Base-by-base conservation (phyloP, 2,797 vertebrate species). In the Enteromius fasciolatus region DNA sequence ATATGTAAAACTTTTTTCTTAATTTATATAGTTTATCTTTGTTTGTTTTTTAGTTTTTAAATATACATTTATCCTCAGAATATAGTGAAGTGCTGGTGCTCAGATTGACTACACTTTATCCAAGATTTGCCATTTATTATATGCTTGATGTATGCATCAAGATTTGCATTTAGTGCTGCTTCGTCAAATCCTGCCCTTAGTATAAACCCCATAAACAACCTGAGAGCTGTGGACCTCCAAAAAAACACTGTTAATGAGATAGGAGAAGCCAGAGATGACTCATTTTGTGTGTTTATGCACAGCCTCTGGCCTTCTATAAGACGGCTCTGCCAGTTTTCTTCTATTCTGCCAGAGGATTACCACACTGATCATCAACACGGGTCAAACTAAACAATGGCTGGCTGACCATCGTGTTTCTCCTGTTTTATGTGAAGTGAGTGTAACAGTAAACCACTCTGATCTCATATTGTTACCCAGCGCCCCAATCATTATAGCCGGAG, bases 391-490 rank as follows among this genome's bases (percentile, higher is more conserved):
- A 89, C 85, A 90, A 88, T 83, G 85, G 79, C 84, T 81, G 78
- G 14, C 18, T 84, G 85, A 78, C 85, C 76, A 79, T 90, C 83
- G 83, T 82, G 80, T 90, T 90, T 86, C 87, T 87, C 85, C 87
- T 76, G 80, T 90, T 93, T 93, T 89, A 92, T 91, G 84, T 90
- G 87, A 93, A 90, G 84, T 80, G 88, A 92, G 88, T 80, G 86
- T 88, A 88, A 87, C 14, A 50, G 87, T 89, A 93, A 91, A 92
- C 91, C 88, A 87, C 86, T 89, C 87, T 90, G 89, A 93, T 93
- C 90, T 85, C 86, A 90, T 91, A 90, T 92, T 92, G 87, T 89
- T 89, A 89, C 90, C 90, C 72, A 84, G 87, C 87, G 84, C 82
- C 88, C 88, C 89, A 93, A 91, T 93, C 87, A 91, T 91, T 89